Base-by-base conservation (phyloP, 2,113 vertebrate species). In the Alligator mississippiensis region DNA sequence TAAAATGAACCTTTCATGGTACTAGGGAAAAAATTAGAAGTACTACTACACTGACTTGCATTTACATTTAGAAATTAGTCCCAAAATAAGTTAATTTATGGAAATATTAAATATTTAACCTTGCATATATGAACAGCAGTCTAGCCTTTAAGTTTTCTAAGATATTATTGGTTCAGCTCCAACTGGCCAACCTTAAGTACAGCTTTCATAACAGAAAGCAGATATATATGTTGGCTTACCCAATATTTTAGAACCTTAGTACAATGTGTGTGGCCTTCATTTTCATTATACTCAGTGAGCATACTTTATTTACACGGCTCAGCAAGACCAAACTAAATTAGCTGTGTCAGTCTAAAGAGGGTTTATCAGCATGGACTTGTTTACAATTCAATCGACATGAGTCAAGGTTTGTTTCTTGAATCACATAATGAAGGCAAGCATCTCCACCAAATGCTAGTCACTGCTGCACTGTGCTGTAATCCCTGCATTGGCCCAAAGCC, bases 1-100 rank as follows among this genome's bases (percentile, higher is more conserved):
- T n/a, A 11, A 66, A 66, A n/a, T n/a, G 28, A 27, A 66, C 22
- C 60, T 61, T 61, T 61, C 60, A 21, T 61, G 5, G 47, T 47
- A 47, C 47, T 47, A 8, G 6, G 47, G 47, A 47, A 47, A 66
- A n/a, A n/a, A 17, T 3, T 9, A 16, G 28, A 66, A 16, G n/a
- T 17, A 66, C 63, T 24, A 66, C 28, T 66, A 28, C 15, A 64
- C 14, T 27, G 62, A 64, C 12, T 14, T 27, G 13, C 5, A 19
- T 64, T 87, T 80, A 47, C 61, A 94, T 95, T 85, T 88, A 64
- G 88, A 87, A 17, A 74, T 4, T 28, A 85, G 77, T 6, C 30
- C 5, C 28, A 80, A 72, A 55, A 93, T 5, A 11, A 81, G 3
- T 7, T 38, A 90, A 47, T 76, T 90, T 93, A 25, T 66, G 83